Base-by-base conservation (phyloP, 2,888 invertebrate genomes). In the Morpho helenor region DNA sequence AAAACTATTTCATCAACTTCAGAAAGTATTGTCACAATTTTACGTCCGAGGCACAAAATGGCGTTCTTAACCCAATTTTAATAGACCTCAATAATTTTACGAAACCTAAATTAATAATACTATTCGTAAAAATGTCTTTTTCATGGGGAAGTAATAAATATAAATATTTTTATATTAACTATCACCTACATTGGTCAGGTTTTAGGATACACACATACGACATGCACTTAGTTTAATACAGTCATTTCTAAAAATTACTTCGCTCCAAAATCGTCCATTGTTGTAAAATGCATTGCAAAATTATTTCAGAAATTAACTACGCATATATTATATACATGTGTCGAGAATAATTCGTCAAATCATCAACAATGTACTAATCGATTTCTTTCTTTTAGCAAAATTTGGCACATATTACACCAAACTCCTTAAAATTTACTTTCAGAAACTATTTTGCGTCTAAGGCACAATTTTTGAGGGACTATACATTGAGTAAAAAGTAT, bases 111-210 rank as follows among this genome's bases (percentile, higher is more conserved):
- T 85, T 89, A 90, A 85, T 89, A 90, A 90, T 90, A 90, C 90
- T 89, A 87, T 89, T 84, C 87, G 90, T 90, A 90, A 90, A 90
- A 89, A 90, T 90, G 90, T 90, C 90, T 90, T 90, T 87, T 84
- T 80, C 73, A 72, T 78, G 79, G 84, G 85, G 80, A 81, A 83
- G 76, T 84, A 79, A 87, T 87, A 87, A 87, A 89, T 88, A 89
- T 87, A 86, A 80, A 82, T 84, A 82, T 75, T 78, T 77, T 54
- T 71, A 75, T 82, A 80, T 79, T 77, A 77, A 77, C 84, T 87
- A 87, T 79, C 70, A 77, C 72, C 84, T 87, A 88, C 78, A 82
- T 90, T 89, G 90, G 89, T 89, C 89, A 76, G 87, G 86, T 79
- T 79, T 82, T 84, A 88, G 85, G 87, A 85, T 82, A 84, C 83